A percentile compares a stretch with the other conserved stretches of the same genome.
These are phyloP conservation scores for Patagioenas fasciata DNA, from an alignment of 2,113 vertebrate species.

Conservation along the genomic window DNA sequence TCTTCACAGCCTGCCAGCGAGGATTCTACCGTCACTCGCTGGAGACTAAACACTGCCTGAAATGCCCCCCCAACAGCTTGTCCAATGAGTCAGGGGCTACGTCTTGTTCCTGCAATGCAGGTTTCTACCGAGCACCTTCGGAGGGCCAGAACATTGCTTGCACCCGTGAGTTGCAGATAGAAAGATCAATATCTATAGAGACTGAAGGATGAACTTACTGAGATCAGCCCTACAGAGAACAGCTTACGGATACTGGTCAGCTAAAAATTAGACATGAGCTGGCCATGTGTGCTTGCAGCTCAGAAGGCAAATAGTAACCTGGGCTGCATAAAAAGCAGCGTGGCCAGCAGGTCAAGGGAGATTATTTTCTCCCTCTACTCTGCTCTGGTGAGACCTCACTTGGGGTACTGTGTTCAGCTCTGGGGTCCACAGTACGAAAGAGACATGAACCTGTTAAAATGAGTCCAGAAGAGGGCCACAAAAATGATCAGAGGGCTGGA, in stretches of 20 bases:
- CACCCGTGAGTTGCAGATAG: conserved; percentile 69
- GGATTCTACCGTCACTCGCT: conserved; percentile 71
- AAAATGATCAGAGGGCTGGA: neutral
- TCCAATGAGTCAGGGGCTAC: conserved; percentile 57
- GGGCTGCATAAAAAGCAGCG: neutral
- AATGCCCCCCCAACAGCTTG: conserved; percentile 75
- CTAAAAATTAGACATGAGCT: neutral
- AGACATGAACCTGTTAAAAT: neutral
- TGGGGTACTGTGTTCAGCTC: neutral
- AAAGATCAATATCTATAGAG: neutral
- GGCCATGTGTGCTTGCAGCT: neutral
- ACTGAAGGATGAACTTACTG: neutral
- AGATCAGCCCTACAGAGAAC: neutral
- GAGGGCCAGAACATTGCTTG: conserved; percentile 72
- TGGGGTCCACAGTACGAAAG: neutral
- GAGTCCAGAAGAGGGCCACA: neutral
- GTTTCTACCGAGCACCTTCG: conserved; percentile 64
- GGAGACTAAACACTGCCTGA: conserved; percentile 57
- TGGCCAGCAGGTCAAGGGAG: neutral
- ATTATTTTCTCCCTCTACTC: neutral
- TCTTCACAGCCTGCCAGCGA: conserved; percentile 68
- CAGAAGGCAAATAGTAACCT: neutral
- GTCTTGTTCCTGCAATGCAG: conserved; percentile 66
- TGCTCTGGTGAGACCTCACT: neutral
- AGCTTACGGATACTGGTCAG: neutral